Base-by-base conservation (phyloP, 1,140 invertebrate genomes). In the Apis cerana region DNA sequence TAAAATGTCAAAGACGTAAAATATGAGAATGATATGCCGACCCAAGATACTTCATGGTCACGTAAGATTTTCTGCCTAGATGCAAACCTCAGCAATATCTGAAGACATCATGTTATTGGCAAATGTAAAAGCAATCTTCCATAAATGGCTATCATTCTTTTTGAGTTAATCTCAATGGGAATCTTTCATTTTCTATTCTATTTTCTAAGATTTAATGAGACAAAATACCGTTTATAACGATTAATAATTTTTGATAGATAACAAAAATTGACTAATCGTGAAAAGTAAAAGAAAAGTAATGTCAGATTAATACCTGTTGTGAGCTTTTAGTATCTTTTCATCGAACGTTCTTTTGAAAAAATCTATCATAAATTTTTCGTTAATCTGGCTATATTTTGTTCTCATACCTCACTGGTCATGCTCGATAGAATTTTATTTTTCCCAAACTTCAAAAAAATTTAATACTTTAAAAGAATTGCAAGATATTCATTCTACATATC, bases 31-130 rank as follows among this genome's bases (percentile, higher is more conserved):
- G 68, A 70, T 70, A 70, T 70, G 68, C 23, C 23, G 68, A 50
- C 23, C 68, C 68, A 70, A 70, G 50, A 50, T 70, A 70, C 68
- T 70, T 52, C 68, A 70, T 23, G 23, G 68, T 70, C 50, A 54
- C n/a, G 68, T 70, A 52, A 54, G 50, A 70, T 54, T 52, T 70
- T 19, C 68, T 23, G 68, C 43, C 65, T 54, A n/a, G 68, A 70
- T 70, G 68, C 68, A 70, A 70, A 70, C 50, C 68, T 70, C 68
- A 54, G 68, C 68, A 54, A 17, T 19, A 70, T 70, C 12, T 13
- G 50, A 9, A 70, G 68, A 70, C 68, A 52, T 70, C 68, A 27
- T 50, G 33, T n/a, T 67, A 19, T 65, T 17, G 33, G 17, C 27
- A 65, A 65, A 65, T 33, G 27, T 33, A 33, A 43, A 65, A 33